Base-by-base conservation (phyloP, 2,888 invertebrate genomes). In the Nymphalis polychloros region DNA sequence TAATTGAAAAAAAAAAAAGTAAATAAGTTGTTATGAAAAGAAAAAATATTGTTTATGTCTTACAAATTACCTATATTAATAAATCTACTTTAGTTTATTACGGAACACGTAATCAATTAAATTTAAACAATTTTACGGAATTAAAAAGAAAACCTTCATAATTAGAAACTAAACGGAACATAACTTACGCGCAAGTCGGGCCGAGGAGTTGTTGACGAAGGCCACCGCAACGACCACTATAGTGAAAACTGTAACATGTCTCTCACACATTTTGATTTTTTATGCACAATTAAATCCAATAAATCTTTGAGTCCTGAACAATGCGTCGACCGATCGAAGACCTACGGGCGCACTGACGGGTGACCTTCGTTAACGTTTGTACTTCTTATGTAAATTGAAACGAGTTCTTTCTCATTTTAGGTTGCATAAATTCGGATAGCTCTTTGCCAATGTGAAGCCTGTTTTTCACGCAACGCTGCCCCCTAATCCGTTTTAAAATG, bases 341-440 rank as follows among this genome's bases (percentile, higher is more conserved):
- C 78, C 80, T 78, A 73, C 77, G 76, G 79, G 74, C 79, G 75
- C 83, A 87, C 88, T 87, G 82, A 76, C 77, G 75, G 77, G 72
- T 82, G 84, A 84, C 82, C 85, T 82, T 82, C 79, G 80, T 75
- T 76, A 78, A 49, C 52, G 80, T 78, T 74, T 80, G 74, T 79
- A 74, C 65, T 76, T 76, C 82, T 85, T 87, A 89, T 86, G 88
- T 84, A 84, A 89, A 90, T 86, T 75, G 72, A 81, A 88, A 86
- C 90, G 76, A 80, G 87, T 89, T 89, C 83, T 89, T 87, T 89
- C 87, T 87, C 86, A 88, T 87, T 87, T 85, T 85, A 77, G 82
- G 81, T 92, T 91, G 90, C 90, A 91, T 84, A 86, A 90, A 90
- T 86, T 84, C 83, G 79, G 77, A 79, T 79, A 82, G 81, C 82